Evolutionary conservation across 2,888 invertebrate genomes (phyloP).

Genomic region (Leistus spinibarbis): DNA sequence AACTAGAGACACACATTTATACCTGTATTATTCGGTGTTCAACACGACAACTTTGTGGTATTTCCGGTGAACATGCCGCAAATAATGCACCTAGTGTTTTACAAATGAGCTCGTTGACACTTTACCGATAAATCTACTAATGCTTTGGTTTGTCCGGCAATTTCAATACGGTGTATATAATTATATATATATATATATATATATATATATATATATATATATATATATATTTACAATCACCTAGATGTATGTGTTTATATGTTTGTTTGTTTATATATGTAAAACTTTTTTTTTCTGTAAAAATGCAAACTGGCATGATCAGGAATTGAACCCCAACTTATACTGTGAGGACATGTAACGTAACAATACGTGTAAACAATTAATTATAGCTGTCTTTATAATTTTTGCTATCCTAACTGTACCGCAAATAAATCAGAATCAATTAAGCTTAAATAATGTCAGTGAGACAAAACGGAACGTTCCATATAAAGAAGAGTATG

Average conservation of each 20-base stretch:
- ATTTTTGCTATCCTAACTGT: too few relatives aligned
- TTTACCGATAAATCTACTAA: background rate
- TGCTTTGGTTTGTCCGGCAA: background rate
- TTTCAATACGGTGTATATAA: background rate
- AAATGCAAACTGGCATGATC: too few relatives aligned
- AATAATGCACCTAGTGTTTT: background rate
- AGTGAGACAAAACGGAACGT: slow-evolving; percentile 24
- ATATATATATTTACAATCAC: too few relatives aligned
- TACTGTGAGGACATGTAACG: too few relatives aligned
- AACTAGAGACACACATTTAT: background rate
- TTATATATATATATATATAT: too few relatives aligned
- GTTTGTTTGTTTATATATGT: too few relatives aligned
- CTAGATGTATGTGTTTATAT: too few relatives aligned
- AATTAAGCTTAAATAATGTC: slow-evolving; percentile 13
- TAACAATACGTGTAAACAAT: too few relatives aligned
- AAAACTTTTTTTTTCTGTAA: too few relatives aligned
- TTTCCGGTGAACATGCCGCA: background rate
- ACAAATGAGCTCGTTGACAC: background rate
- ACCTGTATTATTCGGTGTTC: background rate
- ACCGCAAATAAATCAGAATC: background rate
- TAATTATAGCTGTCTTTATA: too few relatives aligned
- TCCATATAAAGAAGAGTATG: background rate
- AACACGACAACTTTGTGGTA: background rate
- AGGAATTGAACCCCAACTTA: too few relatives aligned
- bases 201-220: too few relatives aligned